Base-by-base conservation (phyloP, 2,113 vertebrate genomes). In the Tenebrosternarchus preto region DNA sequence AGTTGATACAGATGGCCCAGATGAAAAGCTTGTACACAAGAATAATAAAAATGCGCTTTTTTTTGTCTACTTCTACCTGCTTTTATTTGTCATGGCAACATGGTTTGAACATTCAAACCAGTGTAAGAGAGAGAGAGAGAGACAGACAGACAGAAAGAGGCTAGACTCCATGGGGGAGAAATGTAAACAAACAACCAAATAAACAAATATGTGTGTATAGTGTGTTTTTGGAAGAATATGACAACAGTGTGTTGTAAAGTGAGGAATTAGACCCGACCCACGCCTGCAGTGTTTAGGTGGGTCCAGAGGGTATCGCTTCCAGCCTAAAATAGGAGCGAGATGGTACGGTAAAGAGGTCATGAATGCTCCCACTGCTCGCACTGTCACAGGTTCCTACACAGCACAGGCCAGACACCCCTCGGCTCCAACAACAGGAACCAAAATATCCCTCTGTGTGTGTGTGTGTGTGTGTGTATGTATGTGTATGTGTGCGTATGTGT, bases 381-480 rank as follows among this genome's bases (percentile, higher is more conserved):
- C 19, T 71, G 69, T 71, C 46, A 60, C 64, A 73, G 43, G 12
- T 76, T 81, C 63, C 80, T 61, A 31, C 72, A 39, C 0, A 43
- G 64, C 50, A 76, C 68, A 55, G 46, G 33, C 69, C 61, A 84
- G 73, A 73, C 78, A 27, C 46, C 68, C 75, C 69, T 83, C 59
- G 82, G 83, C 85, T 90, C 87, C 85, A 81, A 80, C 80, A 73
- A 85, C 70, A 78, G 59, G 82, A 88, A 87, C 85, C 86, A 85
- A 87, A 77, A 76, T 77, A 82, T 19, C 31, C 17, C 55, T 27
- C 11, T 16, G 15, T 77, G 27, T 8, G 27, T 69, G 22, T 43
- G 43, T 66, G 43, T 4, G 60, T n/a, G 24, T 1, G 3, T 9
- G 43, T 8, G 8, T 73, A 1, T 4, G 60, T n/a, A 16, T 1